phyloP scores from a whole-genome alignment of 2,113 vertebrate genomes.

The Engystomops pustulosus region DNA sequence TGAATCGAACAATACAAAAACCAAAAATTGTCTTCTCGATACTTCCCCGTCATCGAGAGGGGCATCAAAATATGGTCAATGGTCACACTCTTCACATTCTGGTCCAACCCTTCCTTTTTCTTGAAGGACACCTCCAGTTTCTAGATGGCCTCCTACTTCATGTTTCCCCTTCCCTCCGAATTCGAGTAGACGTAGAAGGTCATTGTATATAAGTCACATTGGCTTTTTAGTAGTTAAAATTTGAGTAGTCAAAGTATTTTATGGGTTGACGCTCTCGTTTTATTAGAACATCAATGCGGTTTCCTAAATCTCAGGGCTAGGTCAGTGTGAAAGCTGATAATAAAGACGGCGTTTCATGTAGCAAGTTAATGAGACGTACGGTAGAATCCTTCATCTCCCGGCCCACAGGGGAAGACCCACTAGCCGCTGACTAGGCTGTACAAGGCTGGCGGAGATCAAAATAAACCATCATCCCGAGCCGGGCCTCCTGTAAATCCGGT shows the following conservation, averaged over 20 bases:
- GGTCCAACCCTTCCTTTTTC: too few species aligned
- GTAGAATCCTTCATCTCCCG: constrained; percentile 41
- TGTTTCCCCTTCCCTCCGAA: too few species aligned
- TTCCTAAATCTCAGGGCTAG: constrained; percentile 46
- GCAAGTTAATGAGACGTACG: constrained; percentile 54
- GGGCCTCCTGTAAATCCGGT: constrained; percentile 29
- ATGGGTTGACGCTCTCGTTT: constrained; percentile 7
- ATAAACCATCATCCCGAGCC: constrained; percentile 34
- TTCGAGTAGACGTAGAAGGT: too few species aligned
- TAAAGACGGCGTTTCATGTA: constrained; percentile 33
- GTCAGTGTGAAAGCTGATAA: constrained; percentile 27
- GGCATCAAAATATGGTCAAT: too few species aligned
- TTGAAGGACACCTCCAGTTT: too few species aligned
- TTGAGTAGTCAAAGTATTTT: constrained; percentile 3
- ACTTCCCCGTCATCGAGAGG: too few species aligned
- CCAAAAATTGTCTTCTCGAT: too few species aligned
- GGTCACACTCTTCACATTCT: too few species aligned
- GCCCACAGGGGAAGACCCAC: constrained; percentile 37
- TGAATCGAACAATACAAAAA: too few species aligned
- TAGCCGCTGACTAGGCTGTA: constrained; percentile 47
- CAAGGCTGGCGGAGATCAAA: constrained; percentile 42
- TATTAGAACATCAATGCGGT: constrained; percentile 45
- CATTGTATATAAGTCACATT: too few species aligned
- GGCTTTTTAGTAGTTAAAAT: constrained; percentile 12
- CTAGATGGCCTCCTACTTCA: too few species aligned